Evolutionary conservation across 37 sponge, comb jelly and placozoan genomes (phyloP), one percentile per base, ranked within the genome.

Genomic region (Bolinopsis microptera): DNA sequence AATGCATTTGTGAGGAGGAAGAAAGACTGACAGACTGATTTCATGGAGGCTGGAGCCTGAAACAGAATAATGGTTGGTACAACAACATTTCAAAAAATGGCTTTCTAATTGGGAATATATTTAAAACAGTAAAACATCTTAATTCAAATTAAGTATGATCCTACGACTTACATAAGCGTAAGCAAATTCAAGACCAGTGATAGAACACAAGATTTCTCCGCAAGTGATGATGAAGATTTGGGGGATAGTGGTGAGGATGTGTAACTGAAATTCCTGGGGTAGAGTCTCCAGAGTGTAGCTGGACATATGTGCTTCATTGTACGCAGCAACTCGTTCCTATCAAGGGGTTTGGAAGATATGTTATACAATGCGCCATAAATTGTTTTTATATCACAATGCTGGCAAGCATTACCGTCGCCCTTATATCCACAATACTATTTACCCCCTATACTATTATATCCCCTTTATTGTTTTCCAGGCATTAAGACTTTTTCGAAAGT

Each of bases 201-300:
- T 95, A 5, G 99, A 99, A 94, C 97, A 99, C 96, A 99, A 93
- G 76, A 99, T 94, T 90, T 99, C 99, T 0, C 97, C 99, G n/a
- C 95, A 96, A 16, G 99, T 99, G 92, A 99, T 95, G 40, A 97
- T 70, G 1, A 97, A 48, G 88, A 97, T 97, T 96, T 98, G 97
- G n/a, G 99, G 99, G 0, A 97, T 92, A 80, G 97, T 98, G 23
- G 96, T 90, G 35, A 96, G 95, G 26, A 39, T 39, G 90, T 86
- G 90, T 3, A 86, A 8, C 25, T 86, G 90, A 3, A 39, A 8
- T 13, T 21, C 35, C 41, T 27, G 8, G 61, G 23, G 36, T 26
- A 86, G 39, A 1, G 90, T 86, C 30, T 77, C 80, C 21, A 77
- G 80, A 1, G 80, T 77, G n/a, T n/a, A n/a, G n/a, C n/a, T n/a